These are phyloP conservation scores for Monochamus alternatus DNA, from an alignment of 2,888 invertebrate species.

Conservation along the genomic window DNA sequence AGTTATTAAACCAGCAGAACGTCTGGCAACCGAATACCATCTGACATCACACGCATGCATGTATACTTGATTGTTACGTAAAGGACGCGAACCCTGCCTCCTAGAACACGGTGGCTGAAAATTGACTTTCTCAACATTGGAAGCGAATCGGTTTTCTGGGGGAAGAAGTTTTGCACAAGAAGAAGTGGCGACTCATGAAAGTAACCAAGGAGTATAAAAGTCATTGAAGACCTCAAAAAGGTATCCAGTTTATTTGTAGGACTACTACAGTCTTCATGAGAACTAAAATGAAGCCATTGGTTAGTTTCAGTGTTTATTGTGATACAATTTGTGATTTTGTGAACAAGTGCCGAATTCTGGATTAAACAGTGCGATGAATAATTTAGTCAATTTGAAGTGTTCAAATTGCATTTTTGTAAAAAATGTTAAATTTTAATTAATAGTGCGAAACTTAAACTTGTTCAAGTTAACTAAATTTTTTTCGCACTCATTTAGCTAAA, in stretches of 20 bases:
- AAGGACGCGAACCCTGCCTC: constrained; percentile 61
- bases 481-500: not conserved
- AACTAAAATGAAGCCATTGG: constrained; percentile 73
- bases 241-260: constrained; percentile 74
- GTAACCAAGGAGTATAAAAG: constrained; percentile 75
- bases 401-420: not conserved
- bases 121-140: constrained; percentile 67
- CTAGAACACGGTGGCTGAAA: constrained; percentile 51
- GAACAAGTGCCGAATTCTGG: constrained; percentile 28
- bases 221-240: constrained; percentile 71
- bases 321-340: constrained; percentile 25
- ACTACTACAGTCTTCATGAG: constrained; percentile 53
- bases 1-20: constrained; percentile 42
- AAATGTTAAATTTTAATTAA: not conserved
- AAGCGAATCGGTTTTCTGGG: constrained; percentile 61
- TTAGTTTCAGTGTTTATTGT: constrained; percentile 67
- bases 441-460: not conserved
- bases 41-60: constrained; percentile 56
- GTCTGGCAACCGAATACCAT: constrained; percentile 50
- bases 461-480: constrained; percentile 2
- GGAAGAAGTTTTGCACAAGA: constrained; percentile 66
- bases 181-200: constrained; percentile 72
- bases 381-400: constrained; percentile 21
- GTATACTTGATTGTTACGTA: constrained; percentile 64
- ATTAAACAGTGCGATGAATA: constrained; percentile 21